Evolutionary conservation across 2,113 vertebrate genomes (phyloP).

Genomic region (Chinchilla lanigera): DNA sequence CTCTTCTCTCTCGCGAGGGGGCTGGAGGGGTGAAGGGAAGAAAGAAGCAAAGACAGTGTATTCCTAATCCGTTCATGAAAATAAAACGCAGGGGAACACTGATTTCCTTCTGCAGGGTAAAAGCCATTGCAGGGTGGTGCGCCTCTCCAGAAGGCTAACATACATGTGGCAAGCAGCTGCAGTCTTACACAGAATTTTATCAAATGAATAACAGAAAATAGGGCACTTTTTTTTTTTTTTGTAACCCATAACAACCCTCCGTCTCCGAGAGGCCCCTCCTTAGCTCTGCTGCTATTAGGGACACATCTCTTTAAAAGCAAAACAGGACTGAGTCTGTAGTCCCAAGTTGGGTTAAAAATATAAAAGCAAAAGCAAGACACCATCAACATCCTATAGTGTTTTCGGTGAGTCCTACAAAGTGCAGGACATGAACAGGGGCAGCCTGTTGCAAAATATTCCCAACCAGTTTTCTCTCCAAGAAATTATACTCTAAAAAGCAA

Average conservation of each 20-base stretch:
- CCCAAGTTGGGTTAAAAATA: background rate
- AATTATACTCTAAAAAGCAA: background rate
- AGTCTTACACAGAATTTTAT: background rate
- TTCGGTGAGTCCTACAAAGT: background rate
- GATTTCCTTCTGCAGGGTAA: conserved; percentile 61
- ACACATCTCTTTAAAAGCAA: background rate
- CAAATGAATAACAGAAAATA: conserved; percentile 43
- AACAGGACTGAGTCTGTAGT: background rate
- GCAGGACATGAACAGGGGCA: background rate
- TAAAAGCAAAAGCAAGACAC: background rate
- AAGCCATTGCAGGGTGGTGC: conserved; percentile 39
- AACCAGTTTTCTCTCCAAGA: background rate
- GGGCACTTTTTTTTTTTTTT: conserved; percentile 59
- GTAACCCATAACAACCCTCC: background rate
- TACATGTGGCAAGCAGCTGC: conserved; percentile 74
- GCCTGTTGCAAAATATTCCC: background rate
- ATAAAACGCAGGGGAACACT: conserved; percentile 47
- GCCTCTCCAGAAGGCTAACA: conserved; percentile 56
- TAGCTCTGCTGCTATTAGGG: background rate
- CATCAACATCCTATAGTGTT: no score
- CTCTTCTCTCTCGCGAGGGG: conserved; percentile 44
- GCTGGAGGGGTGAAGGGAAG: background rate
- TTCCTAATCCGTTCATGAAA: conserved; percentile 73
- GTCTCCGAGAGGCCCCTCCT: background rate
- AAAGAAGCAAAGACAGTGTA: conserved; percentile 15